Conservation (phyloP, 30 jellyfish, hydroid and myxozoan genomes). For the Rhopilema esculentum region DNA sequence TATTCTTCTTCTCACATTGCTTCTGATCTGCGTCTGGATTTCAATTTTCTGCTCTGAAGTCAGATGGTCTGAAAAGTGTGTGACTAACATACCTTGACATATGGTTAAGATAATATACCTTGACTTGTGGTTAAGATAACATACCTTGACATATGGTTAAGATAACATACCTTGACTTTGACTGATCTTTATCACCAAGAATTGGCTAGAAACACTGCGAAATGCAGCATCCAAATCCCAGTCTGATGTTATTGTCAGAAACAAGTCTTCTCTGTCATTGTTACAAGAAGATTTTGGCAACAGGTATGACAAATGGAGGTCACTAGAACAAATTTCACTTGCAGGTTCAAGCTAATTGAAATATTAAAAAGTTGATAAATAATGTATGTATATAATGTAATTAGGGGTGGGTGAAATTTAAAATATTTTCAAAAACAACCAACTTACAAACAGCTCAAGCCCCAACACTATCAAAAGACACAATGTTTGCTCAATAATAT, state of each 20-base stretch:
- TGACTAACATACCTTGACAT: not conserved
- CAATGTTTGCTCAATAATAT: too few species aligned
- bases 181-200: constrained; percentile 67
- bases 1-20: too few species aligned
- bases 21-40: too few species aligned
- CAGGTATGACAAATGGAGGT: constrained; percentile 79
- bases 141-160: not conserved
- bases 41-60: too few species aligned
- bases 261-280: constrained; percentile 81
- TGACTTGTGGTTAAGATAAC: not conserved
- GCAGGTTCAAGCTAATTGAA: not conserved
- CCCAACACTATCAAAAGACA: too few species aligned
- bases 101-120: constrained; percentile 31
- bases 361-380: too few species aligned
- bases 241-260: constrained; percentile 85
- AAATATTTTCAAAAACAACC: too few species aligned
- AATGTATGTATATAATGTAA: too few species aligned
- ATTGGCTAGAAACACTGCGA: constrained; percentile 90
- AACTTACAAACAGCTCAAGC: too few species aligned
- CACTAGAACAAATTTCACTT: constrained; percentile 26
- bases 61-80: too few species aligned
- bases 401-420: too few species aligned
- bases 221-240: constrained; percentile 99
- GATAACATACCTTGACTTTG: constrained; percentile 53
- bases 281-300: constrained; percentile 84